Percentiles rank a stretch among this genome's conserved stretches.
These are phyloP conservation scores for Dendroctonus ponderosae DNA, from an alignment of 1,140 invertebrate species.

Conservation along the genomic window DNA sequence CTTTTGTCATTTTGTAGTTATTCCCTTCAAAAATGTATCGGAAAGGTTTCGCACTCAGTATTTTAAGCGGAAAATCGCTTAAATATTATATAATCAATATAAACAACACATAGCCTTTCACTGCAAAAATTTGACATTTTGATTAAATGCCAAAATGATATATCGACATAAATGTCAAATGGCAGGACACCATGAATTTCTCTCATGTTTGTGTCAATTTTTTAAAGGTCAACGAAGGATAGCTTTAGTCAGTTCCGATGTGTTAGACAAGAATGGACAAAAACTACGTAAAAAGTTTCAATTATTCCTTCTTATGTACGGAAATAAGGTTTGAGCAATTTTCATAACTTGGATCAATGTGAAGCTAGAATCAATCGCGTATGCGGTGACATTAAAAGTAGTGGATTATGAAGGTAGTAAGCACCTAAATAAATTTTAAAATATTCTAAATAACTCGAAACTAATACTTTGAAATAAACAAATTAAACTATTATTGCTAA, in stretches of 20 bases:
- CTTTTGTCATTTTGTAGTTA: conserved; percentile 38
- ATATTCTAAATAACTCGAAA: too few species aligned
- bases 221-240: conserved; percentile 20
- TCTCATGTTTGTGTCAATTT: conserved; percentile 28
- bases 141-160: conserved; percentile 36
- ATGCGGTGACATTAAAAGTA: too few species aligned
- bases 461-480: too few species aligned
- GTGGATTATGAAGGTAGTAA: too few species aligned
- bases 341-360: too few species aligned
- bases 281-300: too few species aligned
- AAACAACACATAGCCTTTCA: conserved; percentile 27
- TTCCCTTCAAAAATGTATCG: conserved; percentile 1
- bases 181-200: conserved; percentile 25
- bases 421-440: too few species aligned
- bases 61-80: background rate
- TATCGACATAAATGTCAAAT: conserved; percentile 39
- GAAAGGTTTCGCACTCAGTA: conserved; percentile 7
- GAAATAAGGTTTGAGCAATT: too few species aligned
- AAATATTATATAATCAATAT: conserved; percentile 32
- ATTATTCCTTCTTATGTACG: too few species aligned
- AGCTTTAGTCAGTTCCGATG: background rate
- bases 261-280: too few species aligned
- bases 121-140: conserved; percentile 39
- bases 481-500: too few species aligned
- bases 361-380: too few species aligned